Percentiles rank a stretch among this genome's conserved stretches.
These are phyloP conservation scores for Carduelis carduelis DNA, from an alignment of 2,797 vertebrate species.

Conservation along the genomic window DNA sequence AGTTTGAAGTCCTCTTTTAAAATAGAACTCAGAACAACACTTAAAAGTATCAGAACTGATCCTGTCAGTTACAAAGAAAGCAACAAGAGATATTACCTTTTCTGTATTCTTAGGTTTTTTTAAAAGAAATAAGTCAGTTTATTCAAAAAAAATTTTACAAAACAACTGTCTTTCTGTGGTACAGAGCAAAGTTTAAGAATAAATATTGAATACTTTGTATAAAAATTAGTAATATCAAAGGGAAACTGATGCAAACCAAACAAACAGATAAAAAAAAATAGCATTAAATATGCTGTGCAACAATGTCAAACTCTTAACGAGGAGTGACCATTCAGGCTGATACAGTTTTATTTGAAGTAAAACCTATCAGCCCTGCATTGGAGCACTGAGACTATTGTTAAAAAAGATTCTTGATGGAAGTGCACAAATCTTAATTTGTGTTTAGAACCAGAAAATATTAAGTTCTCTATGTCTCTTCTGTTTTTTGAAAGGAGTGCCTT, in stretches of 20 bases:
- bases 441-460: slow-evolving; percentile 26
- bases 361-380: slow-evolving; percentile 56
- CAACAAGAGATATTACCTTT: not conserved
- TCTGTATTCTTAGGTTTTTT: not conserved
- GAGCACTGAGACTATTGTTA: slow-evolving; percentile 57
- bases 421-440: slow-evolving; percentile 4
- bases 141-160: slow-evolving; percentile 75
- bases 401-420: not conserved
- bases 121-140: slow-evolving; percentile 62
- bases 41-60: not conserved
- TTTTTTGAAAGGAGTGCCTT: slow-evolving; percentile 56
- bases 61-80: not conserved
- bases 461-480: slow-evolving; percentile 41
- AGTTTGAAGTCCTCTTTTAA: not conserved
- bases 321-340: slow-evolving; percentile 57
- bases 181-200: slow-evolving; percentile 70
- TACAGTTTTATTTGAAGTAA: slow-evolving; percentile 47
- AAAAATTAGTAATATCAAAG: slow-evolving; percentile 73
- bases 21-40: not conserved
- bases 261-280: slow-evolving; percentile 63
- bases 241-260: slow-evolving; percentile 68
- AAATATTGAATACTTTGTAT: slow-evolving; percentile 74
- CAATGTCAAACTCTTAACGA: slow-evolving; percentile 37
- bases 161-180: slow-evolving; percentile 58
- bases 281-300: slow-evolving; percentile 69